Base-by-base conservation (phyloP, 2,888 invertebrate genomes). In the Hypolimnas misippus region DNA sequence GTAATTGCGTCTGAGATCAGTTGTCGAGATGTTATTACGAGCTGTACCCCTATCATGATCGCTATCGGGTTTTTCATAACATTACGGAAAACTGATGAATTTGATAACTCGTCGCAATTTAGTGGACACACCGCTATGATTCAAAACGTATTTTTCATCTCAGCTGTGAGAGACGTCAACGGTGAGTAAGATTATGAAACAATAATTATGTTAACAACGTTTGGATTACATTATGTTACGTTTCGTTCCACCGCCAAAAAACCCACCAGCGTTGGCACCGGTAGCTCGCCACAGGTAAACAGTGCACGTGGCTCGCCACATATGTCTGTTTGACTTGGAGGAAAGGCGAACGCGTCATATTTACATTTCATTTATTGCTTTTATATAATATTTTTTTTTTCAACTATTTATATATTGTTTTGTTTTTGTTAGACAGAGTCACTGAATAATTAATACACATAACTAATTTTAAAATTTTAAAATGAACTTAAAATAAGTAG, bases 171-270 rank as follows among this genome's bases (percentile, higher is more conserved):
- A 17, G 17, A 29, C 50, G 53, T 52, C 21, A 16, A 14, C 14
- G 6, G 21, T 65, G 65, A 65, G 56, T 65, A 65, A 62, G 40
- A 44, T 65, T 65, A 65, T 62, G 56, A 65, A 65, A 65, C 53
- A 59, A 46, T n/a, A n/a, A n/a, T n/a, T 49, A 52, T 62, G 55
- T 33, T 40, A 55, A 58, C 17, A 40, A 50, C 33, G 10, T 16
- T 53, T 8, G 50, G 33, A 33, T 40, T 51, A 38, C 12, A 8
- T 21, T 3, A 42, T 10, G 17, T 42, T 17, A 8, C 16, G 16
- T 52, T 25, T 10, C 14, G 35, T 61, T 57, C 64, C 61, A 53
- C 46, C 46, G 38, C n/a, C n/a, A 52, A 65, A 64, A 65, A 65
- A 65, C 61, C 64, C 64, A 35, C 0, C 5, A 44, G 38, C 60